These are phyloP conservation scores for Palythoa grandiflora DNA, from an alignment of 92 coral and sea anemone genomes.

Conservation along the genomic window DNA sequence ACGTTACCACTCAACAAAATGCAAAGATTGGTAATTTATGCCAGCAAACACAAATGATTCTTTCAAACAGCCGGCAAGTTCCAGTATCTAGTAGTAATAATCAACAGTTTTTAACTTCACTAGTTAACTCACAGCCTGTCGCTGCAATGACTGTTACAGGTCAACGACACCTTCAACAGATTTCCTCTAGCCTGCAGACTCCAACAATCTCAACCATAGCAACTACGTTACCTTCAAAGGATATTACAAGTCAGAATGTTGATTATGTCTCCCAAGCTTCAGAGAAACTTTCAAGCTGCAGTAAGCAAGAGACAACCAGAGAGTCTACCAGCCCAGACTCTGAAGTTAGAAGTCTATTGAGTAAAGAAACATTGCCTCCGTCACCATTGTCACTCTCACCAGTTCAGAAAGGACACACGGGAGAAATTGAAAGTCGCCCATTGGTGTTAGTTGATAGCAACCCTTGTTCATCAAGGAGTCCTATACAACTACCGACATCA, in stretches of 20 bases:
- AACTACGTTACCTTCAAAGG: neutral
- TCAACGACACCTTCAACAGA: neutral
- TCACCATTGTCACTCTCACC: slow-evolving; percentile 84
- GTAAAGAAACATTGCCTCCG: slow-evolving; percentile 80
- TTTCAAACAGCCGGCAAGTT: neutral
- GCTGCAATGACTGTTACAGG: neutral
- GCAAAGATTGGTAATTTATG: neutral
- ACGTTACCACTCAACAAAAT: neutral
- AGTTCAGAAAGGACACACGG: slow-evolving; percentile 50
- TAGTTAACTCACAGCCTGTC: neutral
- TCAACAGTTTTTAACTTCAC: neutral
- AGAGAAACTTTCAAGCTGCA: neutral
- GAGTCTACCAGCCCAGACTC: slow-evolving; percentile 74
- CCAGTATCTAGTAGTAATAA: neutral
- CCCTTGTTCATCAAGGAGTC: slow-evolving; percentile 87
- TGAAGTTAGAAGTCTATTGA: slow-evolving; percentile 81
- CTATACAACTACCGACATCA: slow-evolving; percentile 80
- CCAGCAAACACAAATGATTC: neutral
- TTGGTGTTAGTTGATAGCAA: slow-evolving; percentile 88
- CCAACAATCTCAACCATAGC: slow-evolving; percentile 1
- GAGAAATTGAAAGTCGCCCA: slow-evolving; percentile 64
- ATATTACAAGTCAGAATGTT: neutral
- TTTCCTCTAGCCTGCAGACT: neutral
- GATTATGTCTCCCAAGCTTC: neutral
- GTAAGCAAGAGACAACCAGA: slow-evolving; percentile 10